phyloP scores from a whole-genome alignment of 2,113 vertebrate species.

The Aepyceros melampus region DNA sequence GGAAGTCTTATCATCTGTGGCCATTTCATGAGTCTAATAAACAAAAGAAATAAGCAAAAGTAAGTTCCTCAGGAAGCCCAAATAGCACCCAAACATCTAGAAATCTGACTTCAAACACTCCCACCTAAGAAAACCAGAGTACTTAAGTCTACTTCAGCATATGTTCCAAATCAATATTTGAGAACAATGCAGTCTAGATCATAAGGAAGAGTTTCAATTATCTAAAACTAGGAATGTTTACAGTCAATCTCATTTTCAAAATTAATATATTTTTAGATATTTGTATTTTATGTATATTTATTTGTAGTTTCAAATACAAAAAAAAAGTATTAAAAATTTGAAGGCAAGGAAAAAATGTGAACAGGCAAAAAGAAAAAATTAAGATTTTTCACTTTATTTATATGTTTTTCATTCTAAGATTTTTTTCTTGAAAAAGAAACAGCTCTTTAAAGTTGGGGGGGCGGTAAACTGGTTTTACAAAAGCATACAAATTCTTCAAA shows the following conservation, averaged over 20 bases:
- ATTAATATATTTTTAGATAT: background rate
- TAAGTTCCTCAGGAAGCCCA: background rate
- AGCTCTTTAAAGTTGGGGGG: background rate
- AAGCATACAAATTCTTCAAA: constrained; percentile 15
- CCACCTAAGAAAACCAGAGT: background rate
- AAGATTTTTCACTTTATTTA: background rate
- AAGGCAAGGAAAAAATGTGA: constrained; percentile 13
- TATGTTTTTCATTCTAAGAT: background rate
- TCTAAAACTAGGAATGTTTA: background rate
- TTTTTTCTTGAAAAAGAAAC: background rate
- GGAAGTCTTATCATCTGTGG: constrained; percentile 91
- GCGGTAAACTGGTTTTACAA: background rate
- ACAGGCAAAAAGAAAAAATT: background rate
- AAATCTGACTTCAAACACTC: background rate
- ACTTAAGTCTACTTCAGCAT: background rate
- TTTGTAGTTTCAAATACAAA: background rate
- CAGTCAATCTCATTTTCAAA: background rate
- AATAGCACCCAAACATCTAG: background rate
- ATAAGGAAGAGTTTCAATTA: background rate
- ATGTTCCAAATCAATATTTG: background rate
- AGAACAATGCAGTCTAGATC: background rate
- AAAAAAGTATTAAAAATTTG: constrained; percentile 22
- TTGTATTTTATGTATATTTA: background rate
- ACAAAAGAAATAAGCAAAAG: background rate
- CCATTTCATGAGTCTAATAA: constrained; percentile 89